Evolutionary conservation across 2,797 vertebrate species (phyloP).

Genomic region (Acanthis flammea): DNA sequence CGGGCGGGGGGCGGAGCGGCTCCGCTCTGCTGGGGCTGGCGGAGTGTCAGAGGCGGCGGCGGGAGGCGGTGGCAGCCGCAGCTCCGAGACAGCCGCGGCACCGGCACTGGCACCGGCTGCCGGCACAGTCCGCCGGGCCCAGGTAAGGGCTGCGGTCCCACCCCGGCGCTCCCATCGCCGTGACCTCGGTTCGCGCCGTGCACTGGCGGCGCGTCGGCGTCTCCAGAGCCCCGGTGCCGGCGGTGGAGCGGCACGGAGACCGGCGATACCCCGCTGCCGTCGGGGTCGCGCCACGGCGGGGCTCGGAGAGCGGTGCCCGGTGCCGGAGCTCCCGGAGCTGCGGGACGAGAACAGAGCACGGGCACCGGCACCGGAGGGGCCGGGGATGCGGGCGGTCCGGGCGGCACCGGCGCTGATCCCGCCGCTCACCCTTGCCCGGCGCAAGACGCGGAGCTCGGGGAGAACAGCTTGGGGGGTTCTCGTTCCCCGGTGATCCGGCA

Average conservation of each 20-base stretch:
- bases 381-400: not conserved
- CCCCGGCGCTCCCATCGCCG: not conserved
- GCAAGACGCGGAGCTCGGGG: not conserved
- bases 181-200: not conserved
- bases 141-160: constrained; percentile 29
- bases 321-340: not conserved
- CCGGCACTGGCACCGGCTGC: not conserved
- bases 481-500: not conserved
- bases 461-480: not conserved
- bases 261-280: not conserved
- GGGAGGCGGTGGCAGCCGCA: constrained; percentile 4
- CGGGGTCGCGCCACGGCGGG: not conserved
- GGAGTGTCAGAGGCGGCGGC: not conserved
- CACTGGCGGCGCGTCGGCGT: not conserved
- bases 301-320: not conserved
- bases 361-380: not conserved
- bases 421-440: not conserved
- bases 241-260: not conserved
- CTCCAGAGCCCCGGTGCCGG: not conserved
- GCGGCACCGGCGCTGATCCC: not conserved
- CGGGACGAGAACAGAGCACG: not conserved
- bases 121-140: not conserved
- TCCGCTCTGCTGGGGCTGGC: not conserved
- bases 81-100: not conserved
- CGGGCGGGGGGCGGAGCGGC: constrained; percentile 6